phyloP scores from a whole-genome alignment of 2,797 vertebrate genomes.

The Girardinus metallicus region DNA sequence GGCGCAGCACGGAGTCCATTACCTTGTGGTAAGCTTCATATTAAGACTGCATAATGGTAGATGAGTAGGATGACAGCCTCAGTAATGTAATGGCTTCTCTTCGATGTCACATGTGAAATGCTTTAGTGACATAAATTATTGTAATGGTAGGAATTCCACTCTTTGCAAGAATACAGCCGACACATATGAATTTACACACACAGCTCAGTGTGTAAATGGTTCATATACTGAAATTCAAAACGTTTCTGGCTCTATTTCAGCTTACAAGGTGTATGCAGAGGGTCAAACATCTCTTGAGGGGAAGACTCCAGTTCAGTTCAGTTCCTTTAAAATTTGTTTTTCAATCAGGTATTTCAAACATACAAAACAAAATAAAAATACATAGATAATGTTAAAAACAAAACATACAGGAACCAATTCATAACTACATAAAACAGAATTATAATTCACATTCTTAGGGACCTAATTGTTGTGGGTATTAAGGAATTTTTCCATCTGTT shows the following conservation, averaged over 20 bases:
- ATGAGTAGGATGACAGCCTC: slow-evolving; percentile 70
- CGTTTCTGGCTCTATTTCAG: background rate
- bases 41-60: slow-evolving; percentile 78
- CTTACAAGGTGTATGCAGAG: background rate
- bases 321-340: too few species aligned
- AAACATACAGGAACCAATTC: too few species aligned
- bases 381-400: too few species aligned
- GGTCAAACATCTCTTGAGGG: background rate
- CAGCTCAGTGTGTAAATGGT: too few species aligned
- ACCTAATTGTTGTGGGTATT: too few species aligned
- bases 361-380: too few species aligned
- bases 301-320: background rate
- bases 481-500: too few species aligned
- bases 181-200: slow-evolving; percentile 29
- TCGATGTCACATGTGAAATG: slow-evolving; percentile 71
- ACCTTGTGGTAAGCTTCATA: slow-evolving; percentile 71
- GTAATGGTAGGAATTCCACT: slow-evolving; percentile 53
- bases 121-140: slow-evolving; percentile 69
- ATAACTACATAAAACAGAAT: too few species aligned
- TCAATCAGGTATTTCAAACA: too few species aligned
- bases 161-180: slow-evolving; percentile 23
- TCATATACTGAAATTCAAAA: background rate
- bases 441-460: too few species aligned
- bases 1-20: slow-evolving; percentile 76
- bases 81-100: slow-evolving; percentile 72